Evolutionary conservation across 2,797 vertebrate genomes (phyloP).

Genomic region (Bothrops alternatus): DNA sequence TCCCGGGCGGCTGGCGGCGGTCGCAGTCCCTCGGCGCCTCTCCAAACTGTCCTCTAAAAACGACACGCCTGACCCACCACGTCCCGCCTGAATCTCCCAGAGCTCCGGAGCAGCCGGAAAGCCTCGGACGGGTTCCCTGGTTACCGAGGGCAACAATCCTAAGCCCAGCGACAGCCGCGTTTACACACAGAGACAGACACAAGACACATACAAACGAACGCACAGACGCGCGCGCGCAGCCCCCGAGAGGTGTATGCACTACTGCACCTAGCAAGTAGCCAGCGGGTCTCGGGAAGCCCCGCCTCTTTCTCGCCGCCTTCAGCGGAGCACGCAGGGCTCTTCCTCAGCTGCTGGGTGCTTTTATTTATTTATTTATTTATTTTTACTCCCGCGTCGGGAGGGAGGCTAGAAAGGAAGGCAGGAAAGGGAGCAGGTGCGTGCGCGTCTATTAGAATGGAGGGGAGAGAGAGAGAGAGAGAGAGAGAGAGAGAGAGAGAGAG

Average conservation of each 20-base stretch:
- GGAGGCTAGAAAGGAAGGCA: neutral
- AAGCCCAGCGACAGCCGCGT: slow-evolving; percentile 8
- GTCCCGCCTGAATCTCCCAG: neutral
- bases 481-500: no score
- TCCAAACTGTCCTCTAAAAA: neutral
- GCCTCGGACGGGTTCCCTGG: slow-evolving; percentile 56
- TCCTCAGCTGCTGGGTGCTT: neutral
- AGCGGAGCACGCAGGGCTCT: neutral
- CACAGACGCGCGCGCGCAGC: no score
- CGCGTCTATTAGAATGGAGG: neutral
- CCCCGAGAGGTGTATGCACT: neutral
- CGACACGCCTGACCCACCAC: neutral
- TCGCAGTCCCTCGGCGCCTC: neutral
- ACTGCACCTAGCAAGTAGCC: slow-evolving; percentile 30
- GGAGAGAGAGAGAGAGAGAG: no score
- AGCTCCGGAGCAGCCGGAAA: slow-evolving; percentile 13
- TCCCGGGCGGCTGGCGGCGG: neutral
- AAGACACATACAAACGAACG: no score
- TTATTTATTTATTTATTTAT: no score
- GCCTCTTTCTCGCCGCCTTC: neutral
- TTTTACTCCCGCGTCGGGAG: no score
- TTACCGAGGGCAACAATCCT: slow-evolving; percentile 56
- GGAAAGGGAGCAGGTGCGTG: neutral
- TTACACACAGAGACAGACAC: neutral
- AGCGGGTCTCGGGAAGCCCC: neutral